Conservation (phyloP, 1,140 invertebrate genomes). For the Drosophila bocqueti region DNA sequence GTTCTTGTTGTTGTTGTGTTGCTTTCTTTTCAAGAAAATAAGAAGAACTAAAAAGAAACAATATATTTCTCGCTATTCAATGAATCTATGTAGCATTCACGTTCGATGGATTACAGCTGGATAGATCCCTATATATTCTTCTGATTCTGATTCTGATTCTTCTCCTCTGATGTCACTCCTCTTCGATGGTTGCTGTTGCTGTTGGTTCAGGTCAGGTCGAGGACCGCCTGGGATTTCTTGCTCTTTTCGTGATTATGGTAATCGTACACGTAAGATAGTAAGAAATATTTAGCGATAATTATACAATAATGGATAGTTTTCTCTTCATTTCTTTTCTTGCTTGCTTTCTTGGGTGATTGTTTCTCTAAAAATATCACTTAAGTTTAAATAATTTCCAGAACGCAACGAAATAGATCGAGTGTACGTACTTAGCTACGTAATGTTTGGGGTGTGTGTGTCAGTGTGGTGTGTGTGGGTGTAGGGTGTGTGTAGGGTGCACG, state of each 20-base stretch:
- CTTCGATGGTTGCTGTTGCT: slow-evolving; percentile 15
- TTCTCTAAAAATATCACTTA: slow-evolving; percentile 81
- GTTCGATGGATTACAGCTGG: slow-evolving; percentile 44
- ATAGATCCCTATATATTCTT: slow-evolving; percentile 23
- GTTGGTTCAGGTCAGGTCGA: slow-evolving; percentile 19
- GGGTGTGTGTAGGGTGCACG: slow-evolving; percentile 53
- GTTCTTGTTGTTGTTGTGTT: slow-evolving; percentile 60
- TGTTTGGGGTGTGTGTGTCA: slow-evolving; percentile 16
- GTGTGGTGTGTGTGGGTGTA: slow-evolving; percentile 22
- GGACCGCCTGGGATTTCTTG: slow-evolving; percentile 44
- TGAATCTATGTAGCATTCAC: slow-evolving; percentile 35
- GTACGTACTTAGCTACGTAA: slow-evolving; percentile 43
- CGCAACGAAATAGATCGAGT: slow-evolving; percentile 77
- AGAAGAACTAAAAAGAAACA: slow-evolving; percentile 48
- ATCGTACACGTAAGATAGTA: slow-evolving; percentile 60
- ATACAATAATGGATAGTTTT: slow-evolving; percentile 79
- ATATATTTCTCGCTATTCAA: slow-evolving; percentile 51
- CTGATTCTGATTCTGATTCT: slow-evolving; percentile 3
- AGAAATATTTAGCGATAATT: slow-evolving; percentile 77
- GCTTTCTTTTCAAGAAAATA: slow-evolving; percentile 52
- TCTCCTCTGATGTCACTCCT: slow-evolving; percentile 17
- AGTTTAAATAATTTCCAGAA: slow-evolving; percentile 83
- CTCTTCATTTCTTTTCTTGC: slow-evolving; percentile 21
- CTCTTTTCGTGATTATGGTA: slow-evolving; percentile 55
- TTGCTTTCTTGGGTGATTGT: slow-evolving; percentile 27